A percentile compares a stretch with the other conserved stretches of the same genome.
phyloP scores from a whole-genome alignment of 2,113 vertebrate genomes.

The Andinoacara biseriatus region DNA sequence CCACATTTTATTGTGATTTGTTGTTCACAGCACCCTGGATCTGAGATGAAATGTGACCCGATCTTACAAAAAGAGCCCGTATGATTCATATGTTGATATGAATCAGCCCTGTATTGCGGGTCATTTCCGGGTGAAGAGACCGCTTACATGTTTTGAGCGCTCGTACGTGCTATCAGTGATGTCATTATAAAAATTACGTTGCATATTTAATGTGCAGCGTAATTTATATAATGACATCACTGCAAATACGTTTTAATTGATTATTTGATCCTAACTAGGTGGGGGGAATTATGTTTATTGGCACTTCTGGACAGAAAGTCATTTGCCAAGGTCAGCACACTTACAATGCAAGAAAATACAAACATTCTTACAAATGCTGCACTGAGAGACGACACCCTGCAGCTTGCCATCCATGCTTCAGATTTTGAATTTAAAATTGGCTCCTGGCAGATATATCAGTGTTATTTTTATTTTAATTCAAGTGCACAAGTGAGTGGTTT shows the following conservation, averaged over 20 bases:
- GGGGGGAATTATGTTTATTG: not conserved
- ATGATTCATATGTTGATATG: too few relatives aligned
- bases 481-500: not conserved
- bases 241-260: too few relatives aligned
- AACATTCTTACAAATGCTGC: not conserved
- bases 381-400: not conserved
- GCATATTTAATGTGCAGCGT: too few relatives aligned
- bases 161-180: too few relatives aligned
- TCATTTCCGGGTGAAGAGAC: too few relatives aligned
- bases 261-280: conserved; percentile 3
- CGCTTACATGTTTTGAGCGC: too few relatives aligned
- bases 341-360: not conserved
- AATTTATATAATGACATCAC: too few relatives aligned
- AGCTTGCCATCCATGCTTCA: not conserved
- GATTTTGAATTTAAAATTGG: not conserved
- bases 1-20: not conserved
- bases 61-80: too few relatives aligned
- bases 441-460: not conserved
- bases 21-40: not conserved
- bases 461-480: not conserved
- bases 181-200: too few relatives aligned
- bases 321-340: conserved; percentile 35
- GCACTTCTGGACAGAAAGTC: conserved; percentile 16
- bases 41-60: conserved; percentile 25
- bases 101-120: too few relatives aligned